A percentile compares a stretch with the other conserved stretches of the same genome.
These are phyloP conservation scores for Ascidia mentula DNA, from an alignment of 23 tunicate genomes.

Conservation along the genomic window DNA sequence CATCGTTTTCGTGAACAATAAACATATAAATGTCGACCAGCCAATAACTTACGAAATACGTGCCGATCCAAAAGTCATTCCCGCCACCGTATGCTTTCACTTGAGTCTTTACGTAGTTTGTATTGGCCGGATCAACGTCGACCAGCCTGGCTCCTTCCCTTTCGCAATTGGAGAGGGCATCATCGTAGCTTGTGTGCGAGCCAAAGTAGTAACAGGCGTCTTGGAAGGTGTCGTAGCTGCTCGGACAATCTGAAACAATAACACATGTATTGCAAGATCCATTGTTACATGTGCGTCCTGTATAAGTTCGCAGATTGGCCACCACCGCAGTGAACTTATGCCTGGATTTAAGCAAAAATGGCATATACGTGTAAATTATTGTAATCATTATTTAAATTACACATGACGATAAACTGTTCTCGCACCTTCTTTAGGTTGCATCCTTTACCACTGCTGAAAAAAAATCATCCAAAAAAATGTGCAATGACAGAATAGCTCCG, in stretches of 20 bases:
- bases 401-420: no score
- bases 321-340: no score
- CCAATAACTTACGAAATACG: constrained; percentile 16
- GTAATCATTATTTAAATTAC: no score
- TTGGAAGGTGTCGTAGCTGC: neutral
- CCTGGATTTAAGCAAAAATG: no score
- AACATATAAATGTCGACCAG: no score
- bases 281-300: no score
- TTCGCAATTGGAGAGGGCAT: constrained; percentile 31
- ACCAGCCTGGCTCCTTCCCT: constrained; percentile 34
- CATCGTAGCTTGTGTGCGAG: constrained; percentile 58
- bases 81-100: constrained; percentile 49
- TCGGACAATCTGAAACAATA: constrained; percentile 36
- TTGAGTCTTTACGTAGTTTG: constrained; percentile 26
- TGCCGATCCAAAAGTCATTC: constrained; percentile 61
- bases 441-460: no score
- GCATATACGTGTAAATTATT: no score
- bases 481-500: neutral
- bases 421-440: neutral
- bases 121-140: constrained; percentile 26
- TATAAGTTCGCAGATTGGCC: no score
- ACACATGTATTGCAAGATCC: no score
- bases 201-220: constrained; percentile 51
- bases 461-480: no score
- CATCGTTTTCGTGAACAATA: no score